phyloP scores from a whole-genome alignment of 2,888 invertebrate species.

The Ichneumoninae sp. region DNA sequence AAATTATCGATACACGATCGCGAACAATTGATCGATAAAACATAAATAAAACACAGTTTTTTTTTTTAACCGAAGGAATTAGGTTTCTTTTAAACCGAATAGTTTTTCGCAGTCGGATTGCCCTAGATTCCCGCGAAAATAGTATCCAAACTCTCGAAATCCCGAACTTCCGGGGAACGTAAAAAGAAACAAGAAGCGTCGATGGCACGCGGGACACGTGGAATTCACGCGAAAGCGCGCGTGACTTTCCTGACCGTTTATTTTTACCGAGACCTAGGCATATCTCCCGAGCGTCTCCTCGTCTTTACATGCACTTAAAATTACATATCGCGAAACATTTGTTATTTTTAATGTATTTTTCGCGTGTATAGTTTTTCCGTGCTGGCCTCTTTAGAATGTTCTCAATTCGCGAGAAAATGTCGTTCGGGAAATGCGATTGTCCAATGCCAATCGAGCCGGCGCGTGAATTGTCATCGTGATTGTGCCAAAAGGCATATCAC shows the following conservation, averaged over 20 bases:
- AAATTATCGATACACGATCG: no score
- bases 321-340: no score
- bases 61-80: background rate
- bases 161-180: conserved; percentile 13
- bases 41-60: no score
- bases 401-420: background rate
- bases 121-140: conserved; percentile 60
- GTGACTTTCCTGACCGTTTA: conserved; percentile 20
- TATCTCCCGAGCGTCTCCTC: background rate
- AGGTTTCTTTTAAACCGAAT: background rate
- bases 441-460: conserved; percentile 35
- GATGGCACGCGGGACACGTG: conserved; percentile 39
- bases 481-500: conserved; percentile 68
- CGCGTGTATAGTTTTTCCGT: no score
- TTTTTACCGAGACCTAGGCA: conserved; percentile 40
- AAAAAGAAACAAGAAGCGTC: conserved; percentile 46
- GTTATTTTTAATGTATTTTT: no score
- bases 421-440: background rate
- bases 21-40: no score
- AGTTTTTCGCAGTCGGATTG: conserved; percentile 52
- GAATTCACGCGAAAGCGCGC: conserved; percentile 60
- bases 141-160: conserved; percentile 12
- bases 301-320: background rate
- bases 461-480: conserved; percentile 66
- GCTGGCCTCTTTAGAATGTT: background rate